These are phyloP conservation scores for Thecocarcelia acutangulata DNA, from an alignment of 2,888 invertebrate species.

Conservation along the genomic window DNA sequence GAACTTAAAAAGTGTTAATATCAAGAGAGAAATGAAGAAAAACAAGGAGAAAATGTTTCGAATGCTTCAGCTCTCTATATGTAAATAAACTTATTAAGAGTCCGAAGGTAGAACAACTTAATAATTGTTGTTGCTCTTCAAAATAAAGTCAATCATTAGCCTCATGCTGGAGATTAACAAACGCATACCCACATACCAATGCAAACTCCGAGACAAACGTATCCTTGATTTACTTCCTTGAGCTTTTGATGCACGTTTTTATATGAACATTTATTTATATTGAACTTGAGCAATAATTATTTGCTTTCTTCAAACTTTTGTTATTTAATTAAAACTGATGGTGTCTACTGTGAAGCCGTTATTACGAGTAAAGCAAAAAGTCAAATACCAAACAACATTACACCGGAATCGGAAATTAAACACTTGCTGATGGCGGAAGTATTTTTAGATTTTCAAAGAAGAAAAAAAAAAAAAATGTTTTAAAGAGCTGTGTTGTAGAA, in stretches of 20 bases:
- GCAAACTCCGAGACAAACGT: constrained; percentile 1
- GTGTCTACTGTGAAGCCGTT: constrained; percentile 10
- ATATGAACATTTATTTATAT: constrained; percentile 9
- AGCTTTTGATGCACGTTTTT: constrained; percentile 38
- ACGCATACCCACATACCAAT: neutral
- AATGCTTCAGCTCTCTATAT: neutral
- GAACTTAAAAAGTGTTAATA: constrained; percentile 24
- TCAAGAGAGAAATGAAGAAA: neutral
- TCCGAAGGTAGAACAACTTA: neutral
- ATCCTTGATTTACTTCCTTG: constrained; percentile 28
- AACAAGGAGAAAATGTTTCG: neutral
- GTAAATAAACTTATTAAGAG: constrained; percentile 29
- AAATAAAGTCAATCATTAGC: constrained; percentile 28
- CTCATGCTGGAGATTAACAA: neutral
- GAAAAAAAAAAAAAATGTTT: neutral
- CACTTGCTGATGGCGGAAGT: constrained; percentile 14
- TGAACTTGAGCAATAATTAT: constrained; percentile 18
- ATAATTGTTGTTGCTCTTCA: neutral
- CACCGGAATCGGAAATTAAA: constrained; percentile 28
- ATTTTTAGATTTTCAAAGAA: constrained; percentile 2
- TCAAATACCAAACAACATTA: neutral
- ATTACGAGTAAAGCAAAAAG: constrained; percentile 12
- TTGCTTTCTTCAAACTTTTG: neutral
- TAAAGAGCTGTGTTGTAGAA: too few species aligned
- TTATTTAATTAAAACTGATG: constrained; percentile 45